A percentile compares a stretch with the other conserved stretches of the same genome.
phyloP scores from a whole-genome alignment of 2,888 invertebrate species.

The Bhutanitis thaidina region DNA sequence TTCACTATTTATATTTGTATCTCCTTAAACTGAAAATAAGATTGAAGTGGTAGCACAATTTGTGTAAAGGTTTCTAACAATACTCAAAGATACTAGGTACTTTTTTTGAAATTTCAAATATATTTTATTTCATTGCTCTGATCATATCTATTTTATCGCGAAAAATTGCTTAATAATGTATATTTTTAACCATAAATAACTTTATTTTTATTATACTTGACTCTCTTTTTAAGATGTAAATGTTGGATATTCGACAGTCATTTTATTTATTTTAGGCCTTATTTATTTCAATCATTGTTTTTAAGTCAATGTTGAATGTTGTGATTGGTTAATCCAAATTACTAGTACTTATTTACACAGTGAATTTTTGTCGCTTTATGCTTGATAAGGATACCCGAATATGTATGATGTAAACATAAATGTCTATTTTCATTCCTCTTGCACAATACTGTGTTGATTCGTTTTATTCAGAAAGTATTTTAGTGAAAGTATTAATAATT shows the following conservation, averaged over 20 bases:
- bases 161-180: background rate
- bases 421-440: conserved; percentile 29
- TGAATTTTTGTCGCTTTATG: background rate
- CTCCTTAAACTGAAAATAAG: too few relatives aligned
- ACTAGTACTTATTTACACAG: conserved; percentile 25
- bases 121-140: background rate
- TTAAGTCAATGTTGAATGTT: conserved; percentile 12
- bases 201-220: conserved; percentile 3
- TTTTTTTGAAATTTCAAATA: background rate
- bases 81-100: conserved; percentile 1
- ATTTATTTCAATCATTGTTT: conserved; percentile 19
- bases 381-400: background rate
- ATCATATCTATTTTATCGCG: background rate
- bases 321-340: conserved; percentile 23
- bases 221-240: conserved; percentile 15
- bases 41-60: too few relatives aligned
- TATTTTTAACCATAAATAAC: background rate
- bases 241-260: conserved; percentile 10
- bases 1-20: too few relatives aligned
- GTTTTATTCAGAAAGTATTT: conserved; percentile 48
- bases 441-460: conserved; percentile 34
- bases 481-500: conserved; percentile 58
- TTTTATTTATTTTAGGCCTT: conserved; percentile 15
- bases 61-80: background rate
- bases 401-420: conserved; percentile 3